Conservation (phyloP, 1,140 invertebrate genomes). For the Aphaenogaster ashmeadi region DNA sequence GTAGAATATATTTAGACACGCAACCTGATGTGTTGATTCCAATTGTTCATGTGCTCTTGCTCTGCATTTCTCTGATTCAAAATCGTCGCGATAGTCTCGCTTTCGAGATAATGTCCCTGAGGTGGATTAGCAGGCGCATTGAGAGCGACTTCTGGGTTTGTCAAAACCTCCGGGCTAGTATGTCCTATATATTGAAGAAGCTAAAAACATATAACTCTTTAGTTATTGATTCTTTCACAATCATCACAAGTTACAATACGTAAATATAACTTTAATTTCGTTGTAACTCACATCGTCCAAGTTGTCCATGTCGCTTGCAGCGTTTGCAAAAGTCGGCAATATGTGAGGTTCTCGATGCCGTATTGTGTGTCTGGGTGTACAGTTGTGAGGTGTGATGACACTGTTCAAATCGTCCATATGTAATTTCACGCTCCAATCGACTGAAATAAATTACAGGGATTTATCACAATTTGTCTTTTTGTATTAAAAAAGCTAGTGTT, state of each 20-base stretch:
- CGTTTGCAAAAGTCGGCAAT: slow-evolving; percentile 93
- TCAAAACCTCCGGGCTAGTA: slow-evolving; percentile 96
- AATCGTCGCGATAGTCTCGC: slow-evolving; percentile 94
- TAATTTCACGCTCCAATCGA: slow-evolving; percentile 77
- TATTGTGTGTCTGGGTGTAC: slow-evolving; percentile 90
- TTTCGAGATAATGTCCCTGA: slow-evolving; percentile 91
- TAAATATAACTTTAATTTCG: slow-evolving; percentile 56
- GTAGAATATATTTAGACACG: slow-evolving; percentile 17
- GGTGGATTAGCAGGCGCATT: slow-evolving; percentile 92
- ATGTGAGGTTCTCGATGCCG: slow-evolving; percentile 91
- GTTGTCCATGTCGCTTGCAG: slow-evolving; percentile 96
- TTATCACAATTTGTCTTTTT: background rate
- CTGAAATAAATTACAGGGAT: slow-evolving; percentile 52
- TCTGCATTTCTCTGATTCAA: slow-evolving; percentile 93
- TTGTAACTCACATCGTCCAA: slow-evolving; percentile 93
- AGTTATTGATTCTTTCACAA: slow-evolving; percentile 23
- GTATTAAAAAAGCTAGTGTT: background rate
- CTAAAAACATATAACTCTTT: slow-evolving; percentile 85
- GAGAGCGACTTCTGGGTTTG: slow-evolving; percentile 90
- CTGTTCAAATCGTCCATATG: slow-evolving; percentile 82
- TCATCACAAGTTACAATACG: slow-evolving; percentile 16
- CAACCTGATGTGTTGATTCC: slow-evolving; percentile 84
- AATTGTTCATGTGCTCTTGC: slow-evolving; percentile 90
- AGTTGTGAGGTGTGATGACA: slow-evolving; percentile 80
- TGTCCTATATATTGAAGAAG: slow-evolving; percentile 96